Base-by-base conservation (phyloP, 2,888 invertebrate species). In the Hemistola chrysoprasaria region DNA sequence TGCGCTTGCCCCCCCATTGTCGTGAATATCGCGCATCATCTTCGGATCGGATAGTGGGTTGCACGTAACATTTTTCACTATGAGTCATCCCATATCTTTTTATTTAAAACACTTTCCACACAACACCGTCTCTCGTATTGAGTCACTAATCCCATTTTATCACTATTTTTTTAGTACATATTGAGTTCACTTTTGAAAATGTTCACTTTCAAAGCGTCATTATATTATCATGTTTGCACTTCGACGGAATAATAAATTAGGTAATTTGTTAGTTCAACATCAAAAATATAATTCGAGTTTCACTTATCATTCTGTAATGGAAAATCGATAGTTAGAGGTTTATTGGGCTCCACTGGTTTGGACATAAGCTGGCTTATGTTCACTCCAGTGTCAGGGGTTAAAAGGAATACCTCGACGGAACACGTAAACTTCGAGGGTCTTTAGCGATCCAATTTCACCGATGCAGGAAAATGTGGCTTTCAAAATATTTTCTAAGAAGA, bases 31-130 rank as follows among this genome's bases (percentile, higher is more conserved):
- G 76, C 85, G 88, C 88, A 89, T 90, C 88, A 89, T 89, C 86
- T 86, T 87, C 71, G 78, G 73, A 71, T 68, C 68, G 81, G 73
- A 81, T 50, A 78, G 77, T 72, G 66, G 75, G 78, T 75, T 70
- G 78, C 68, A 78, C 70, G 71, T 71, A 76, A 80, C 85, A 87
- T 87, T 81, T 79, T 79, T 77, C 87, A 86, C 85, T 83, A 82
- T 82, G 78, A 87, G 78, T 87, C 88, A 88, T 88, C 86, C 87
- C 88, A 88, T 87, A 88, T 84, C 85, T 79, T 85, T 87, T 82
- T 86, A 63, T 67, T 71, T 60, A 66, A 77, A 52, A 77, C 85
- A 84, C 75, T 79, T 79, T 71, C 60, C 53, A 72, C 77, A 73
- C 61, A 59, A 82, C 82, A 78, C 57, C 61, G 71, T 81, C 59